phyloP scores from a whole-genome alignment of 2,888 invertebrate genomes.

The Cosmia pyralina region DNA sequence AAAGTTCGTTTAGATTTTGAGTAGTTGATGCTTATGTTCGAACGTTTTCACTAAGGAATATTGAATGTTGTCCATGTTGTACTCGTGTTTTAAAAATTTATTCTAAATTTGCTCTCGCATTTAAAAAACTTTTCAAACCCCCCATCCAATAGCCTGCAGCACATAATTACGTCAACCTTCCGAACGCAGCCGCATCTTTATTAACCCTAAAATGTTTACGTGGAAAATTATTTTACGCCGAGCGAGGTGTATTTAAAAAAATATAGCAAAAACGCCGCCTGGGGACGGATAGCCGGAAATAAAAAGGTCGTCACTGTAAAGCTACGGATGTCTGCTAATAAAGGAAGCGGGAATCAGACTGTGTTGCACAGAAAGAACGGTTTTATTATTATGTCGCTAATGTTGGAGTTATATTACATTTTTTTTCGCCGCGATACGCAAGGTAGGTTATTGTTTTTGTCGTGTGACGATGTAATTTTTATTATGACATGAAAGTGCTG shows the following conservation, averaged over 20 bases:
- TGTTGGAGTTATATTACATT: constrained; percentile 76
- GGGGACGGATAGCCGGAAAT: constrained; percentile 80
- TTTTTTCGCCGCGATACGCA: constrained; percentile 49
- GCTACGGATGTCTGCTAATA: constrained; percentile 83
- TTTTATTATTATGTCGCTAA: constrained; percentile 86
- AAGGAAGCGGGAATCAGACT: constrained; percentile 81
- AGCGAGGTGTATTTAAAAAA: constrained; percentile 74
- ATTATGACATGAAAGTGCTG: constrained; percentile 48
- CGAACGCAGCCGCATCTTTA: constrained; percentile 73
- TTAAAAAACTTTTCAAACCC: constrained; percentile 31
- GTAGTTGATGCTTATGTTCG: neutral
- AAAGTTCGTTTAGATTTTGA: neutral
- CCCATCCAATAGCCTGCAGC: constrained; percentile 21
- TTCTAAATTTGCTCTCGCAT: neutral
- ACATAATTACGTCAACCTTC: constrained; percentile 59
- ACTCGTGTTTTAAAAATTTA: neutral
- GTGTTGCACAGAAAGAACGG: constrained; percentile 75
- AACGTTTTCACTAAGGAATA: neutral
- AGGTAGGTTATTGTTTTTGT: constrained; percentile 68
- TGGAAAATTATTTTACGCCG: constrained; percentile 77
- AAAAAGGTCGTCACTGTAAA: constrained; percentile 86
- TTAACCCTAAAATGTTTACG: constrained; percentile 82
- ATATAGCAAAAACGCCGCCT: constrained; percentile 66
- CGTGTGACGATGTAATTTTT: constrained; percentile 60
- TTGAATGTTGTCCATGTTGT: neutral